Evolutionary conservation across 2,888 invertebrate genomes (phyloP).

Genomic region (Polymixis flavicincta): DNA sequence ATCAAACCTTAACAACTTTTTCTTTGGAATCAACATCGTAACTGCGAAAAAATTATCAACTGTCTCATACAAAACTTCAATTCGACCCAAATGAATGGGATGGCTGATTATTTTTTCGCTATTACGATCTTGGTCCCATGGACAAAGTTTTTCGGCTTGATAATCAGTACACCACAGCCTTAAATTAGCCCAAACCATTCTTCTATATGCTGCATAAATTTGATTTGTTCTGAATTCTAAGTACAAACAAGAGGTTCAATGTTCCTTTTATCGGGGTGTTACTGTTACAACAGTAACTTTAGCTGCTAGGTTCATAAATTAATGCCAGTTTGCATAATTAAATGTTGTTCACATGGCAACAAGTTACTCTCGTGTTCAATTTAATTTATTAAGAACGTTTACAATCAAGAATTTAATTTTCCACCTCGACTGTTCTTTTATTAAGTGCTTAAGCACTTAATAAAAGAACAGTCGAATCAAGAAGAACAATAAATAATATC

Average conservation of each 20-base stretch:
- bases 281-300: background rate
- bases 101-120: background rate
- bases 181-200: too few species aligned
- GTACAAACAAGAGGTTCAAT: background rate
- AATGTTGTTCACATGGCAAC: slow-evolving; percentile 4
- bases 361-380: background rate
- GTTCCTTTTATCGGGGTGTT: background rate
- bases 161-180: too few species aligned
- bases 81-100: background rate
- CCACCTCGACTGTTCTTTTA: too few species aligned
- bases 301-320: background rate
- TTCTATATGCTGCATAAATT: background rate
- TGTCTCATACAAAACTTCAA: background rate
- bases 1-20: too few species aligned
- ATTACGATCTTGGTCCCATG: background rate
- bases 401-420: slow-evolving; percentile 6
- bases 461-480: slow-evolving; percentile 2
- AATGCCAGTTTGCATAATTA: background rate
- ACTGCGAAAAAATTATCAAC: background rate
- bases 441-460: background rate
- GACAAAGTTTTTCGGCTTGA: background rate
- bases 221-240: background rate
- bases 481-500: background rate
- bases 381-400: background rate
- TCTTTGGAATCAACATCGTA: too few species aligned